Evolutionary conservation across 1,140 invertebrate genomes (phyloP).

Genomic region (Hycleus phaleratus): DNA sequence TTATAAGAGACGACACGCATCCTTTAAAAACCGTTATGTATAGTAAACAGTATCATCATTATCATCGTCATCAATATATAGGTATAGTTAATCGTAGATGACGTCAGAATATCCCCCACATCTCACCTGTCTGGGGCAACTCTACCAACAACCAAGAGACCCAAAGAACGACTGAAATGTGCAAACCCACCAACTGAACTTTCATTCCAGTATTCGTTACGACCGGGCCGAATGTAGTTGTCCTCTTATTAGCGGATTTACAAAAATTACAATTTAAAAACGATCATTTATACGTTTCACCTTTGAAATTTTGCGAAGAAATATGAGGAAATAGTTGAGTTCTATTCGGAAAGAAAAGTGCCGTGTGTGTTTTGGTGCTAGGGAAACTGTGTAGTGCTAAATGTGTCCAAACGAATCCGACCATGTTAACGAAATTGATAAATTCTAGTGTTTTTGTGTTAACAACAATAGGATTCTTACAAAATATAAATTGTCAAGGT

Average conservation of each 20-base stretch:
- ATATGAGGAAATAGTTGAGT: too few relatives aligned
- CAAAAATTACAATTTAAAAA: too few relatives aligned
- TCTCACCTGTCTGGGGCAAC: slow-evolving; percentile 13
- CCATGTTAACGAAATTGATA: neutral
- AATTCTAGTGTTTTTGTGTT: slow-evolving; percentile 4
- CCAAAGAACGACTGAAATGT: neutral
- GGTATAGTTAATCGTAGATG: neutral
- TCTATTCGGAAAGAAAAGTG: too few relatives aligned
- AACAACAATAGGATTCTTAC: slow-evolving; percentile 1
- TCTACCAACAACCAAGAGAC: too few relatives aligned
- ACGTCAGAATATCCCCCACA: slow-evolving; percentile 14
- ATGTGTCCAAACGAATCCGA: slow-evolving; percentile 10
- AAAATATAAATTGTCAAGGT: slow-evolving; percentile 10
- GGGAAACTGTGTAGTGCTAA: neutral
- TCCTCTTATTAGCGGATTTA: neutral
- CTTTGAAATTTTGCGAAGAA: too few relatives aligned
- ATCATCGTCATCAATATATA: too few relatives aligned
- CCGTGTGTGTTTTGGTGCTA: too few relatives aligned
- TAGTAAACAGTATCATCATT: too few relatives aligned
- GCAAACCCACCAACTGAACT: slow-evolving; percentile 7
- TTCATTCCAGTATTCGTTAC: slow-evolving; percentile 11
- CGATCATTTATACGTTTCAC: too few relatives aligned
- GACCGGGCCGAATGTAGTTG: neutral
- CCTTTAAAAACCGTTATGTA: too few relatives aligned
- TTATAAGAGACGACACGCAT: too few relatives aligned